Evolutionary conservation across 35 echinoderm and acorn worm species (phyloP), one percentile per base, ranked within the genome.

Genomic region (Diadema setosum): DNA sequence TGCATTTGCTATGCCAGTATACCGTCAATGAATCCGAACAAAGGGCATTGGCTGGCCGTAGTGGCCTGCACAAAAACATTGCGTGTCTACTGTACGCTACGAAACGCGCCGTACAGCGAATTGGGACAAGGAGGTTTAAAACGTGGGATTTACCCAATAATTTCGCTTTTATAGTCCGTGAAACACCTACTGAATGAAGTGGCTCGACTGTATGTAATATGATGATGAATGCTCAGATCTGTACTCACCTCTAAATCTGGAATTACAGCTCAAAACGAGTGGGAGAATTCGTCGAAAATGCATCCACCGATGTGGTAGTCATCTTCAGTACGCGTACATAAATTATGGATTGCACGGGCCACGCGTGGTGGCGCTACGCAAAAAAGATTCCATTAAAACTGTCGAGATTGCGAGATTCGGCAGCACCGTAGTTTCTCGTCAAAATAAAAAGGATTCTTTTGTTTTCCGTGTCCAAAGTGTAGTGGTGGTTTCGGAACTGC

Each of bases 241-340:
- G n/a, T n/a, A n/a, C n/a, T n/a, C n/a, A n/a, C n/a, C n/a, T n/a
- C n/a, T n/a, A n/a, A n/a, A n/a, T n/a, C n/a, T n/a, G n/a, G n/a
- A n/a, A n/a, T n/a, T n/a, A n/a, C n/a, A n/a, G n/a, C n/a, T n/a
- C n/a, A n/a, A n/a, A n/a, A n/a, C n/a, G n/a, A n/a, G n/a, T n/a
- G n/a, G n/a, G n/a, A n/a, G n/a, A n/a, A n/a, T n/a, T n/a, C n/a
- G n/a, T n/a, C n/a, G n/a, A n/a, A n/a, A n/a, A n/a, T n/a, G n/a
- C n/a, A n/a, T n/a, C n/a, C n/a, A n/a, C n/a, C n/a, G n/a, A n/a
- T n/a, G n/a, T n/a, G n/a, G n/a, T n/a, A n/a, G n/a, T n/a, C n/a
- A n/a, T n/a, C n/a, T n/a, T n/a, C n/a, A 78, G 73, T 35, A 78
- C 73, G 73, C 73, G 73, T 78, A 78, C 73, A 78, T 52, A 43